Evolutionary conservation across 2,113 vertebrate species (phyloP).

Genomic region (Rafetus swinhoei): DNA sequence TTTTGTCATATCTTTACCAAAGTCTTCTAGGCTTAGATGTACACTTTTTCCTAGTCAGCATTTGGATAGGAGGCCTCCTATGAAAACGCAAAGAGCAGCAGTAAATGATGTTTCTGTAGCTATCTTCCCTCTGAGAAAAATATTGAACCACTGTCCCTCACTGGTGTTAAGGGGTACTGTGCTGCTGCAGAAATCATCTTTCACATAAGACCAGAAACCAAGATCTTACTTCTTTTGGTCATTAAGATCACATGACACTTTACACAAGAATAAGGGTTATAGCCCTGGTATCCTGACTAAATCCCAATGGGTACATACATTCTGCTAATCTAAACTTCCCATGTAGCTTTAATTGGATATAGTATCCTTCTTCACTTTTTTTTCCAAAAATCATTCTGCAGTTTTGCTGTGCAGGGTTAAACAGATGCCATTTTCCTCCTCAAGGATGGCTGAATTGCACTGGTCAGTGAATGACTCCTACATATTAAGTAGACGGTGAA

Average conservation of each 20-base stretch:
- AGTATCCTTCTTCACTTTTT: background rate
- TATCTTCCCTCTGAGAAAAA: no score
- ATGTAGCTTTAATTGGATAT: fast-evolving
- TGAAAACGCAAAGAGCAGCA: background rate
- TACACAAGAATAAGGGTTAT: fast-evolving
- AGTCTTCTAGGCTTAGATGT: background rate
- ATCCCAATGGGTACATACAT: background rate
- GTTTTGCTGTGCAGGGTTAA: background rate
- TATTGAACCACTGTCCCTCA: fast-evolving
- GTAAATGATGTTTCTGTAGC: background rate
- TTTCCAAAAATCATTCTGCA: fast-evolving
- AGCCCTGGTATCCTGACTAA: background rate
- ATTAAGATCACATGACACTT: background rate
- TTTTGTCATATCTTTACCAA: background rate
- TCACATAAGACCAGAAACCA: background rate
- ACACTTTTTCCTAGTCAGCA: background rate
- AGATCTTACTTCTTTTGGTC: background rate
- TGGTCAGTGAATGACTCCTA: background rate
- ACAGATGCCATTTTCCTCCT: background rate
- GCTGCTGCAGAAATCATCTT: background rate
- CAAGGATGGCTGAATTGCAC: fast-evolving
- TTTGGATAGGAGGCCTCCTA: background rate
- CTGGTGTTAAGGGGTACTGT: background rate
- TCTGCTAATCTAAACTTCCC: background rate
- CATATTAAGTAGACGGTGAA: background rate